Conservation (phyloP, 2,888 invertebrate species). For the Petrolisthes manimaculis region DNA sequence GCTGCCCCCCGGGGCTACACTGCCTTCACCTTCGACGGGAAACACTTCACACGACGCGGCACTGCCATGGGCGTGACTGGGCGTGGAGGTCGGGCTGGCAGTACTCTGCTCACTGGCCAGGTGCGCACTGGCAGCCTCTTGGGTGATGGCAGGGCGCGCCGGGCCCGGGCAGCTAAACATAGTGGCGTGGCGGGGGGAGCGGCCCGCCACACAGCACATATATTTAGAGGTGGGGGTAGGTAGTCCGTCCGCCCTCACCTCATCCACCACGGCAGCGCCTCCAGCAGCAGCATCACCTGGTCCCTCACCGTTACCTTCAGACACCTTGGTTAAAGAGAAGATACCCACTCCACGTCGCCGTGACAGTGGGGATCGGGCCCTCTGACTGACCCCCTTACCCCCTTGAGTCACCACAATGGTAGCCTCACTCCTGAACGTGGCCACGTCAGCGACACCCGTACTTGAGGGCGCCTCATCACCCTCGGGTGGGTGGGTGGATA, state of each 20-base stretch:
- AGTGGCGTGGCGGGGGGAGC: conserved; percentile 63
- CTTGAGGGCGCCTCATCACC: conserved; percentile 29
- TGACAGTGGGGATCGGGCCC: conserved; percentile 29
- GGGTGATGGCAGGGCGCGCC: conserved; percentile 60
- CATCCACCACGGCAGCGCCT: conserved; percentile 47
- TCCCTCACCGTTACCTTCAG: conserved; percentile 27
- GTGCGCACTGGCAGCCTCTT: conserved; percentile 55
- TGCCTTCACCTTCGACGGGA: conserved; percentile 44
- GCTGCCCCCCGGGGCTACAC: conserved; percentile 65
- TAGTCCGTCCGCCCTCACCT: conserved; percentile 43
- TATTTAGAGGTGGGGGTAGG: conserved; percentile 58
- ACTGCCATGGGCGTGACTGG: conserved; percentile 53
- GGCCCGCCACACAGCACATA: conserved; percentile 59
- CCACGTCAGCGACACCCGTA: conserved; percentile 31
- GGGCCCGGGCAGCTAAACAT: conserved; percentile 64
- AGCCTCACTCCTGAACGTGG: conserved; percentile 53
- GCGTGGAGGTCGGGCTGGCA: conserved; percentile 43
- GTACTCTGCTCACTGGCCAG: conserved; percentile 57
- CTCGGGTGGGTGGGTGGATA: conserved; percentile 44
- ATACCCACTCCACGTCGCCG: conserved; percentile 41
- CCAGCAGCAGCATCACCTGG: conserved; percentile 11
- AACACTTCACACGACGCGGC: conserved; percentile 43
- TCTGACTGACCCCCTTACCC: neutral
- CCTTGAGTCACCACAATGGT: conserved; percentile 47
- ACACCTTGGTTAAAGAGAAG: conserved; percentile 34